Evolutionary conservation across 2,797 vertebrate species (phyloP).

Genomic region (Hozukius guyotensis): DNA sequence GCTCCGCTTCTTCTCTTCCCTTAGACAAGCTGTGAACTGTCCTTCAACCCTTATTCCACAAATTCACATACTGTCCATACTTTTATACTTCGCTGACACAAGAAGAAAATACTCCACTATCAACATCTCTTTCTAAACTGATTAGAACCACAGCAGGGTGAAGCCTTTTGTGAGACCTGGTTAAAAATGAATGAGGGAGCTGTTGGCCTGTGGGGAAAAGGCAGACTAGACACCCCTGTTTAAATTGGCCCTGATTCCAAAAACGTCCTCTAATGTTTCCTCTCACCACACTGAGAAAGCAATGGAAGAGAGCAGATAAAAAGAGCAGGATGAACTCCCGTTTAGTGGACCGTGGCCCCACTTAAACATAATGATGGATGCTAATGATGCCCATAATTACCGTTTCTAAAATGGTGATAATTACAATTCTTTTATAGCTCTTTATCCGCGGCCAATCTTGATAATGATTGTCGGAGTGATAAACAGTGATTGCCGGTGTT

Average conservation of each 20-base stretch:
- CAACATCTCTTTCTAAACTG: conserved; percentile 31
- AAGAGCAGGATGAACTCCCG: conserved; percentile 61
- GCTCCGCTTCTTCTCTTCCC: conserved; percentile 3
- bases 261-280: conserved; percentile 44
- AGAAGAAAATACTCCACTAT: conserved; percentile 14
- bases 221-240: conserved; percentile 79
- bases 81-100: conserved; percentile 14
- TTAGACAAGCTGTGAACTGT: conserved; percentile 44
- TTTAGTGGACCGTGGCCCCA: conserved; percentile 72
- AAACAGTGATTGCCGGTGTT: conserved; percentile 62
- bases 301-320: conserved; percentile 54
- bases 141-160: conserved; percentile 59
- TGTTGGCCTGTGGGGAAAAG: conserved; percentile 63
- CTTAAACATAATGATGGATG: conserved; percentile 76
- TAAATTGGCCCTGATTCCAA: conserved; percentile 71
- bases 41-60: conserved; percentile 38
- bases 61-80: conserved; percentile 23
- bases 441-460: conserved; percentile 63
- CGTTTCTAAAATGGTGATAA: conserved; percentile 76
- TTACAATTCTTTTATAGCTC: conserved; percentile 74
- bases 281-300: conserved; percentile 31
- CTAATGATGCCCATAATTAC: conserved; percentile 80
- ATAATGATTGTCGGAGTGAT: conserved; percentile 61
- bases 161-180: conserved; percentile 69
- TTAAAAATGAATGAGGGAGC: conserved; percentile 69